Conservation (phyloP, 2,797 vertebrate species). For the Liasis olivaceus region DNA sequence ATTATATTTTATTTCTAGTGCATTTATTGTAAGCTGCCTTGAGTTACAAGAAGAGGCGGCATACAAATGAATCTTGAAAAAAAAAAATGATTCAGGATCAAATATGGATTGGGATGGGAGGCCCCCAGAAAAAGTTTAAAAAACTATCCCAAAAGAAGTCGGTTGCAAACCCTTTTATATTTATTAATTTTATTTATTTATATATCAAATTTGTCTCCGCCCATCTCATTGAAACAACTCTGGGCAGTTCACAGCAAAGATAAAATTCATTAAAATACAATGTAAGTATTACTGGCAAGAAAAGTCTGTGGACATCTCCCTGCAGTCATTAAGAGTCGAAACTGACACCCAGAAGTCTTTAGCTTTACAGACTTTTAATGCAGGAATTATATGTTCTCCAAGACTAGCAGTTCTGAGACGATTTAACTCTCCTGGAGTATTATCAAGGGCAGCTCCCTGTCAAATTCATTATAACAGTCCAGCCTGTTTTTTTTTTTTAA, state of each 20-base stretch:
- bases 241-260: too few species aligned
- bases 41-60: too few species aligned
- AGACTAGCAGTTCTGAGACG: not conserved
- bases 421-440: not conserved
- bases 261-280: too few species aligned
- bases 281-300: not conserved
- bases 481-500: conserved; percentile 20
- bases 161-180: not conserved
- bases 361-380: not conserved
- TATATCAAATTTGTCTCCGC: too few species aligned
- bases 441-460: not conserved
- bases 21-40: too few species aligned
- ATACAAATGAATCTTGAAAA: too few species aligned
- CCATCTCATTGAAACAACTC: too few species aligned
- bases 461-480: not conserved
- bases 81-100: too few species aligned
- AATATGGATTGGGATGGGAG: not conserved
- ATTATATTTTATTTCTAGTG: too few species aligned
- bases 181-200: too few species aligned
- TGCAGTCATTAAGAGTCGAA: not conserved
- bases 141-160: not conserved
- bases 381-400: not conserved
- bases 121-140: not conserved
- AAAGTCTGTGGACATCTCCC: not conserved
- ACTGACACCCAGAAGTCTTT: not conserved